These are phyloP conservation scores for Meleagris gallopavo DNA, from an alignment of 2,113 vertebrate species.

Conservation along the genomic window DNA sequence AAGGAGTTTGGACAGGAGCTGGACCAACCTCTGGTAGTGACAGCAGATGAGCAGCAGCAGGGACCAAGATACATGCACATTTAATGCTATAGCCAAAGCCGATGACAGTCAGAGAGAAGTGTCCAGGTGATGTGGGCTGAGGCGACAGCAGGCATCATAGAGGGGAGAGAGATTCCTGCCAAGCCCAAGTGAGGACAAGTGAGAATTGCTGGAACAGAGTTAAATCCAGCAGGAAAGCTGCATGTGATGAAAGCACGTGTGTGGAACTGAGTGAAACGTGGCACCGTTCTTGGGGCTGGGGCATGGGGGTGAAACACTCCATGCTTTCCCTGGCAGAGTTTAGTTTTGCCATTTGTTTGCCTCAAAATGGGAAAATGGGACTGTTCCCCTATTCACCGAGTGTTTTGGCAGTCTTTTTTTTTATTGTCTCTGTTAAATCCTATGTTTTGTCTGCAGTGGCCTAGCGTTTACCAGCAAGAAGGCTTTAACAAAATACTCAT, in stretches of 20 bases:
- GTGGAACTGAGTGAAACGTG: rapidly evolving
- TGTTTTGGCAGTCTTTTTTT: neutral
- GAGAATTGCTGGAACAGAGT: neutral
- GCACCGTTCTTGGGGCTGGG: neutral
- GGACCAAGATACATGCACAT: neutral
- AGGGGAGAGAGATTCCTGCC: rapidly evolving
- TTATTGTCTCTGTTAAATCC: slow-evolving; percentile 16
- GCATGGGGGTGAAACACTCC: neutral
- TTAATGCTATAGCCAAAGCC: neutral
- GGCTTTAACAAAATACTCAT: neutral
- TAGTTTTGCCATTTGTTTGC: neutral
- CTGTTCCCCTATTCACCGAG: neutral
- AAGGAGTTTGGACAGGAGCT: too few relatives aligned
- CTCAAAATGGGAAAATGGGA: neutral
- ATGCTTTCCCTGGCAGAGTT: neutral
- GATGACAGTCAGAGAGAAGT: neutral
- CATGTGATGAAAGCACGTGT: rapidly evolving
- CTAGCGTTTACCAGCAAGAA: neutral
- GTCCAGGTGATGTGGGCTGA: too few relatives aligned
- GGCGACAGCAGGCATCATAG: rapidly evolving
- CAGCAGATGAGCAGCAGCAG: neutral
- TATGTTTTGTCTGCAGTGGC: neutral
- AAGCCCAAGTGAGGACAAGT: rapidly evolving
- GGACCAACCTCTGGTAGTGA: neutral
- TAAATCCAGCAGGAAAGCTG: neutral